Evolutionary conservation across 2,113 vertebrate species (phyloP), one percentile per base, ranked within the genome.

Genomic region (Anarrhichthys ocellatus): DNA sequence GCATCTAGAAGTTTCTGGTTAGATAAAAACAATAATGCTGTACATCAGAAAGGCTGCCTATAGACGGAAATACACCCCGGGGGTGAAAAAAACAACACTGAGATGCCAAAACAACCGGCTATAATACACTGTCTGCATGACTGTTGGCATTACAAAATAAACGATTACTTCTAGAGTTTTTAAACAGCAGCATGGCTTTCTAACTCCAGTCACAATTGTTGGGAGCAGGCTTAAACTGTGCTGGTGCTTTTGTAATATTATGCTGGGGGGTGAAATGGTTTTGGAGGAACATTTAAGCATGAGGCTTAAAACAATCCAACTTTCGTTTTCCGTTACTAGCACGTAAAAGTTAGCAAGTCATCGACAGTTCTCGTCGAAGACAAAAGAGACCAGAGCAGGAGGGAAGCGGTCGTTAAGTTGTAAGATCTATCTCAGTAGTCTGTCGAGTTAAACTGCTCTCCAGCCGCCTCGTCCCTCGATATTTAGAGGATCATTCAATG

Each of bases 1-100:
- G 97, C 97, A 15, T 98, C 96, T 58, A 98, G 87, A 82, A 98
- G 94, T 93, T 98, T 98, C 97, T 98, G 90, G 18, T 44, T 18
- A n/a, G 85, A 76, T 36, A 64, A 76, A 77, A 34, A 68, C 29
- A 73, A 62, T 3, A 24, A 56, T 32, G 0, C 1, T 78, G 5
- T 2, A 29, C 15, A 46, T 34, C 24, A 70, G 34, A 54, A 58
- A 56, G 56, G 8, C 64, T 68, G 18, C 64, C 4, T 24, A 4
- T 1, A 22, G 2, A 22, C 4, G 22, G 2, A 44, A 80, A 62
- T 0, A 73, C 1, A 72, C 22, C 9, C 13, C 18, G 17, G 46
- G 22, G 14, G 7, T 48, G 34, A 15, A 18, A 6, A 8, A 40
- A 5, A 48, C 14, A 18, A 42, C 44, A 46, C 36, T 29, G 62